Base-by-base conservation (phyloP, 2,797 vertebrate genomes). In the Sebastes iracundus region DNA sequence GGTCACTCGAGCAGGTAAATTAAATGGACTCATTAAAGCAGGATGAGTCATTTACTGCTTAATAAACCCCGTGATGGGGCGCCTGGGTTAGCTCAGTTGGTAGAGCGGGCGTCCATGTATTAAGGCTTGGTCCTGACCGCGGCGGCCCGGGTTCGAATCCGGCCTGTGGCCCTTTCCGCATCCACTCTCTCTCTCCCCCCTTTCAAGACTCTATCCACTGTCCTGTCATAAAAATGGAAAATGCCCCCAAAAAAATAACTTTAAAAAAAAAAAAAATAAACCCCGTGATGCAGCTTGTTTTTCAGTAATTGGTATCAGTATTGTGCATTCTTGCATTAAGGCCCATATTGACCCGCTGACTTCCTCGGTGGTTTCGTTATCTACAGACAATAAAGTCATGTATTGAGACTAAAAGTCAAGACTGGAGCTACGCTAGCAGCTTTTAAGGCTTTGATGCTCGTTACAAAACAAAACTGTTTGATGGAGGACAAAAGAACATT, bases 1-100 rank as follows among this genome's bases (percentile, higher is more conserved):
- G 71, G 23, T 16, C 25, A 8, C 14, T 68, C 14, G 20, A 27
- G 58, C 49, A 0, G 58, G 38, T 77, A 3, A 73, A 68, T 58
- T 67, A 59, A 80, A 70, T 25, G n/a, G 42, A 49, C 71, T 83
- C 71, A 46, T 80, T 82, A 64, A 64, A 72, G 56, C 56, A 73
- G 14, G 6, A 53, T 62, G 61, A 77, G 65, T 59, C 58, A 59
- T 75, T 85, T 65, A 53, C 46, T 62, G 63, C 53, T 33, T 53
- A 20, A 75, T 35, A 12, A 71, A 14, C 53, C 23, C 49, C 23
- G 53, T 3, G 59, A 35, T 35, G 33, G 4, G n/a, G n/a, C n/a
- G n/a, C n/a, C n/a, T n/a, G n/a, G n/a, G n/a, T n/a, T n/a, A n/a
- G n/a, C n/a, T n/a, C n/a, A n/a, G n/a, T n/a, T n/a, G n/a, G n/a